These are phyloP conservation scores for Cosmia trapezina DNA, from an alignment of 2,888 invertebrate genomes.

Conservation along the genomic window DNA sequence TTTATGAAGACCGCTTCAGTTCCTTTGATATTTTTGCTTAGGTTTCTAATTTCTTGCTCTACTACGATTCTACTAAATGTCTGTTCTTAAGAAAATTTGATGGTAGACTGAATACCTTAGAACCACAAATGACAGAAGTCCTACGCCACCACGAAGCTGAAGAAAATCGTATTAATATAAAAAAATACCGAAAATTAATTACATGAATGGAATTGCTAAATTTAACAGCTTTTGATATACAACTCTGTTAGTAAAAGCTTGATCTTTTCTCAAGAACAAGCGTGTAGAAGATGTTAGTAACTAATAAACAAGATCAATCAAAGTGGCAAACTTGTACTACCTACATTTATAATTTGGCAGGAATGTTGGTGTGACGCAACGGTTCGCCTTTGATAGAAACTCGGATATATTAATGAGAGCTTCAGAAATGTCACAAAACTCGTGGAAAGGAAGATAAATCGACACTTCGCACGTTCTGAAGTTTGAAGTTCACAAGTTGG, in stretches of 20 bases:
- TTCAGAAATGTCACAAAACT: slow-evolving; percentile 65
- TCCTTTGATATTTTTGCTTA: slow-evolving; percentile 4
- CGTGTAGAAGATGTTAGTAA: slow-evolving; percentile 50
- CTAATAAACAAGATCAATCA: slow-evolving; percentile 61
- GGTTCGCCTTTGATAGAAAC: slow-evolving; percentile 60
- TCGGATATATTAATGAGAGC: slow-evolving; percentile 62
- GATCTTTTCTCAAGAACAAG: slow-evolving; percentile 54
- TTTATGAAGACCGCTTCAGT: background rate
- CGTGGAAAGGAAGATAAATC: slow-evolving; percentile 66
- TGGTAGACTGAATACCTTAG: background rate
- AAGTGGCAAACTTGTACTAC: slow-evolving; percentile 56
- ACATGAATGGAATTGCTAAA: slow-evolving; percentile 19
- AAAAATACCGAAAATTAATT: slow-evolving; percentile 9
- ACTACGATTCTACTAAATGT: background rate
- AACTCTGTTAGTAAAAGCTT: slow-evolving; percentile 31
- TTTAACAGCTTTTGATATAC: slow-evolving; percentile 37
- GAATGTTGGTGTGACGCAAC: slow-evolving; percentile 55
- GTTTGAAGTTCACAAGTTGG: slow-evolving; percentile 68
- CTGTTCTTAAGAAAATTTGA: background rate
- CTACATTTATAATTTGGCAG: slow-evolving; percentile 57
- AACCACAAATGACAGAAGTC: background rate
- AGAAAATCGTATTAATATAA: background rate
- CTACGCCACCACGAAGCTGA: background rate
- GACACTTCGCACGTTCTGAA: slow-evolving; percentile 67
- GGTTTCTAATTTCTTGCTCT: background rate